Evolutionary conservation across 1,140 invertebrate species (phyloP).

Genomic region (Telenomus remus): DNA sequence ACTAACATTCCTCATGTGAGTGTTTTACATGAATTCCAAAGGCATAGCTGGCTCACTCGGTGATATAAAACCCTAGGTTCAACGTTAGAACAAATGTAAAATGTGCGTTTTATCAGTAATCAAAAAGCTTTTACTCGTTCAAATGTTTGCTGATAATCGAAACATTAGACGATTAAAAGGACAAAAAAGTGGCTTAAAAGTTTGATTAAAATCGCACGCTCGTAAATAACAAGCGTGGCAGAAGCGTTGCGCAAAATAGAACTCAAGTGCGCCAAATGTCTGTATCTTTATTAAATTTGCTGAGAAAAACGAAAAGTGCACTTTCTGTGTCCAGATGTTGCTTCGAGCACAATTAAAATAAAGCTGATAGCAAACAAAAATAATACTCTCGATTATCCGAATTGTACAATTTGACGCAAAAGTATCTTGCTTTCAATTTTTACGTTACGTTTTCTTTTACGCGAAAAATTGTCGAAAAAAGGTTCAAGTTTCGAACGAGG

Average conservation of each 20-base stretch:
- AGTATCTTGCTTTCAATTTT: slow-evolving; percentile 19
- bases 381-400: slow-evolving; percentile 23
- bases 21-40: slow-evolving; percentile 18
- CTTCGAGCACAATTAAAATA: slow-evolving; percentile 46
- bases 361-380: slow-evolving; percentile 50
- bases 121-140: slow-evolving; percentile 16
- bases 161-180: slow-evolving; percentile 24
- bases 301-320: slow-evolving; percentile 37
- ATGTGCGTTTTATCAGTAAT: slow-evolving; percentile 3
- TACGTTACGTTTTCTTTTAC: slow-evolving; percentile 12
- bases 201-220: slow-evolving; percentile 34
- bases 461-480: background rate
- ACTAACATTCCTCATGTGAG: slow-evolving; percentile 19
- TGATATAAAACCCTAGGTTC: slow-evolving; percentile 23
- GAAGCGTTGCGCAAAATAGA: slow-evolving; percentile 23
- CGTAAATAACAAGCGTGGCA: slow-evolving; percentile 16
- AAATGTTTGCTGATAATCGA: slow-evolving; percentile 9
- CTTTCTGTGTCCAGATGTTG: slow-evolving; percentile 42
- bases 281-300: slow-evolving; percentile 53
- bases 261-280: slow-evolving; percentile 37
- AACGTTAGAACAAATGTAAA: slow-evolving; percentile 19
- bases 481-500: no score
- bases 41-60: slow-evolving; percentile 7
- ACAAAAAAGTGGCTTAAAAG: slow-evolving; percentile 18
- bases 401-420: slow-evolving; percentile 29